These are phyloP conservation scores for Bombus difficillimus DNA, from an alignment of 1,140 invertebrate genomes.

Conservation along the genomic window DNA sequence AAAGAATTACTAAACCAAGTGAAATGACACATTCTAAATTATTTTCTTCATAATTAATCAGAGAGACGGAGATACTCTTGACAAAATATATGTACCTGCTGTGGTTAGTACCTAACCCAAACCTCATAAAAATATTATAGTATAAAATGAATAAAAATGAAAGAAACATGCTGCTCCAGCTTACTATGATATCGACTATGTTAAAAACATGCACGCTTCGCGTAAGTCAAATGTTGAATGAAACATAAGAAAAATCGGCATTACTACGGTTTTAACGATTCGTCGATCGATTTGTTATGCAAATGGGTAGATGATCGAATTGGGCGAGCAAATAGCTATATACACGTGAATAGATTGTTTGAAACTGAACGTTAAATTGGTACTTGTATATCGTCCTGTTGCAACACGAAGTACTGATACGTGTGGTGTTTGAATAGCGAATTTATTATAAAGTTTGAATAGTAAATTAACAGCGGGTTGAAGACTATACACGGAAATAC, in stretches of 20 bases:
- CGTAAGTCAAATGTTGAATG: not conserved
- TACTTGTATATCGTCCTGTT: not conserved
- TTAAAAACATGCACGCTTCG: no score
- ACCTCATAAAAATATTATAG: no score
- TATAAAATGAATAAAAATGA: no score
- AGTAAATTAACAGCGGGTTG: not conserved
- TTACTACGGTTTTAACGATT: not conserved
- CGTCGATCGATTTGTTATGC: constrained; percentile 16
- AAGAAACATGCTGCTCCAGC: no score
- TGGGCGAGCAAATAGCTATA: not conserved
- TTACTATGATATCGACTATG: no score
- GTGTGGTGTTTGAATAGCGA: not conserved
- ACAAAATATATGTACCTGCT: no score
- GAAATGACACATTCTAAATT: no score
- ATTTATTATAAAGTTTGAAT: not conserved
- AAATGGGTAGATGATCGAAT: constrained; percentile 25
- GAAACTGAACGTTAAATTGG: not conserved
- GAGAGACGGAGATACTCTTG: no score
- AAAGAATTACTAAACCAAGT: no score
- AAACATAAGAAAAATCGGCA: constrained; percentile 13
- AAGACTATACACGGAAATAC: not conserved
- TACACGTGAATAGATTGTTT: not conserved
- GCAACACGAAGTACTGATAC: not conserved
- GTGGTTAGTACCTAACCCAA: no score
- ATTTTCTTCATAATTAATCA: no score